Evolutionary conservation across 2,888 invertebrate species (phyloP), one percentile per base, ranked within the genome.

Genomic region (Drosophila rellima): DNA sequence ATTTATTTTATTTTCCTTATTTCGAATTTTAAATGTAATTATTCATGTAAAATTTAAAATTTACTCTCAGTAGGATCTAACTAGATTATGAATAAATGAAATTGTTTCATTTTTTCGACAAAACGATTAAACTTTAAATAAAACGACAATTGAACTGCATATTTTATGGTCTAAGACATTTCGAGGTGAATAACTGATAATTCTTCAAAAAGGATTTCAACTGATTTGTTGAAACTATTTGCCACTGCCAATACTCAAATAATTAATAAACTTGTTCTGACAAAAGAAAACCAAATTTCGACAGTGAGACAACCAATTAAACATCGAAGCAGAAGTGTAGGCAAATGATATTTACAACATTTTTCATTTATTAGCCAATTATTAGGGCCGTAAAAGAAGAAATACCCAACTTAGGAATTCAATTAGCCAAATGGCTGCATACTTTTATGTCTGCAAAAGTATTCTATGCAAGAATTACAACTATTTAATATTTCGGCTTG

Each of bases 341-440:
- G 20, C 13, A 23, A 56, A 54, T 15, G 23, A 51, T 29, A 75
- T 44, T 60, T 48, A 18, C 23, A 48, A 15, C 8, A 11, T 51
- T 51, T 47, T 37, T 51, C 15, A 54, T 57, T 47, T 54, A n/a
- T 56, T 23, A 18, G 52, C 33, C 51, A 74, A 37, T 15, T 23
- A 56, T 47, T 40, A 31, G 39, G 35, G 20, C 7, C 31, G 15
- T 15, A 55, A 29, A 75, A 60, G 45, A 44, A 67, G 42, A 63
- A 63, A 67, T 68, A 52, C 54, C 1, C 1, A 20, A 39, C 63
- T 42, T 31, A 74, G 74, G 74, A 88, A 85, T 88, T 82, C 83
- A 88, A 83, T 83, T 88, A 85, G 70, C 74, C 59, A 88, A 83
- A 88, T 83, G 70, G 68, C 60, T 51, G n/a, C 60, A 57, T 60